Evolutionary conservation across 2,797 vertebrate genomes (phyloP), one percentile per base, ranked within the genome.

Genomic region (Gadopsis bispinosus): DNA sequence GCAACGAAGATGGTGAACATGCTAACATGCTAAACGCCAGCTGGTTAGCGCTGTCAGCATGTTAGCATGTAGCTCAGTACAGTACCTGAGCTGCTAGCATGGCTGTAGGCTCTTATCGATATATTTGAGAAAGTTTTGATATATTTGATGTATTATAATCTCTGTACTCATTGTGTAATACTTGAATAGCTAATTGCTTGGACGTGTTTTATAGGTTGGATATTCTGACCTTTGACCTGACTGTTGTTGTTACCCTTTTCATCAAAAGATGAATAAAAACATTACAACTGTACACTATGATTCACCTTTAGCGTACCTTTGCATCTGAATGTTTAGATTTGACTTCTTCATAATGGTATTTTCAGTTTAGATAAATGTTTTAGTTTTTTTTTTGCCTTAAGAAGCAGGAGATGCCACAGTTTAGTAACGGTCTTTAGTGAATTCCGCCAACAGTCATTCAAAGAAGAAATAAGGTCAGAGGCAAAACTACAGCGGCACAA

Each of bases 401-500:
- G 1, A 79, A 56, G 55, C 11, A 84, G 26, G 50, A 79, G 81
- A 65, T 31, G 1, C 4, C 12, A n/a, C 35, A 9, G 20, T 29
- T 41, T 2, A 1, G 48, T 10, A 22, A 74, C 3, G 29, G 3
- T n/a, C n/a, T 3, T n/a, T 3, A 22, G 9, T 12, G 48, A 17
- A 66, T 13, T 69, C 54, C 55, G 39, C 51, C 5, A 33, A 16
- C 48, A 51, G 41, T 43, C 2, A 20, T 0, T 37, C 2, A 62
- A 74, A 48, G 47, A 75, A 48, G 41, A 84, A 83, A 76, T 56
- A 48, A 86, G 0, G 43, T 61, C 80, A 72, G 62, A 89, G 67
- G 68, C 75, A 26, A 43, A 54, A 35, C 20, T 56, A 87, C 77
- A 81, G 77, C 68, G 31, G 82, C 76, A 90, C 75, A 87, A 83